Evolutionary conservation across 2,888 invertebrate species (phyloP), one percentile per base, ranked within the genome.

Genomic region (Drosophila paramelanica): DNA sequence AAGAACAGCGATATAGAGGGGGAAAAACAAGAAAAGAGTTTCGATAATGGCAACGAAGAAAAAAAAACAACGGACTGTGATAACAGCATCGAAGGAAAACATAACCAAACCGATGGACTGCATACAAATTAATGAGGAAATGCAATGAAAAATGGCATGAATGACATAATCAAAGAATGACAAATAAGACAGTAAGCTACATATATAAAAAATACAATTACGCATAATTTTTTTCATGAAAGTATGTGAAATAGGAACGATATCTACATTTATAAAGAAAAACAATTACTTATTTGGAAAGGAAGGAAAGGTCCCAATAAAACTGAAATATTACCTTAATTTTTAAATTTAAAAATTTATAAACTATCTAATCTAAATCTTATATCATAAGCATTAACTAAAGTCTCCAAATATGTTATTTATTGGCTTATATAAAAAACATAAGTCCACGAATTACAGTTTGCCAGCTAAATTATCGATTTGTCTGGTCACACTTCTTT

Each of bases 401-500:
- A 23, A 23, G 23, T 23, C 27, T 8, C 8, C 27, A 8, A 11
- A 60, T 43, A 27, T 27, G 58, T 13, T 4, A 39, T 13, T n/a
- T 38, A 39, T 5, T 13, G 41, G 5, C 14, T 33, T 52, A 27
- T 27, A 27, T 8, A 5, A 31, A 31, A 31, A 31, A 31, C 31
- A 3, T 0, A 10, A 31, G 31, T 3, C 8, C 3, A 31, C 8
- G 8, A 31, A 31, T 8, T 31, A 10, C 8, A 10, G 8, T 13
- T 33, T 5, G 4, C 10, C n/a, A 53, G 31, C 42, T 42, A 10
- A 41, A 14, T 39, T 39, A 50, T 20, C 25, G 49, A 57, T 27
- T 57, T 57, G 11, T 49, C n/a, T 23, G 38, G 11, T 20, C 11
- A 23, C 41, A 41, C 8, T 23, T 38, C 13, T 36, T 13, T 3